Base-by-base conservation (phyloP, 2,797 vertebrate species). In the Eulemur albifrons region DNA sequence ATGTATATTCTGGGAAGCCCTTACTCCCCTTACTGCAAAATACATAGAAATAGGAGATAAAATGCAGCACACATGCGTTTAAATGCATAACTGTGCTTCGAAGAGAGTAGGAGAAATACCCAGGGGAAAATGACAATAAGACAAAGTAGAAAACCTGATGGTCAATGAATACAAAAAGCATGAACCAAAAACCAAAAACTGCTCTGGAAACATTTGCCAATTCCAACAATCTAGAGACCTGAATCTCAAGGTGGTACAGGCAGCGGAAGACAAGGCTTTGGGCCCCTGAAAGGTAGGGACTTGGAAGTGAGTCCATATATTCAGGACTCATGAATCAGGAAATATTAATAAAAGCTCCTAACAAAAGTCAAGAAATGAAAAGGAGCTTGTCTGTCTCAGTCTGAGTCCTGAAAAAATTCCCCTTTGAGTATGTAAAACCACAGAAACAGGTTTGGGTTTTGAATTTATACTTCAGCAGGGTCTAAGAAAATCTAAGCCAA, bases 51-150 rank as follows among this genome's bases (percentile, higher is more conserved):
- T 63, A 57, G 13, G n/a, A 94, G 38, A 63, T 90, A 82, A 90
- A 94, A 77, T 57, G 59, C 14, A 76, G 59, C 69, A 95, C 87
- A 84, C 40, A 77, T 20, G 11, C 32, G 88, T 93, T 95, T 63
- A 95, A 96, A 95, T 92, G 77, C 81, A 88, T 30, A 90, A 50
- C 12, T 79, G 81, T 88, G 35, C 73, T 89, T 96, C 20, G 4
- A 73, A 73, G 43, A 95, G 0, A 84, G 5, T 63, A 35, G 93
- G 61, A 92, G n/a, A 97, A 90, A 93, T 69, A 87, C 59, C 14
- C n/a, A 32, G 54, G 65, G 43, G 63, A 40, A 35, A 69, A 90
- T 35, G 14, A 54, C 59, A 59, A 45, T 14, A 96, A 96, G 54
- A 88, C 40, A 90, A 92, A 93, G 59, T 15, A 84, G 80, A 92